Base-by-base conservation (phyloP, 2,113 vertebrate species). In the Pholis gunnellus region DNA sequence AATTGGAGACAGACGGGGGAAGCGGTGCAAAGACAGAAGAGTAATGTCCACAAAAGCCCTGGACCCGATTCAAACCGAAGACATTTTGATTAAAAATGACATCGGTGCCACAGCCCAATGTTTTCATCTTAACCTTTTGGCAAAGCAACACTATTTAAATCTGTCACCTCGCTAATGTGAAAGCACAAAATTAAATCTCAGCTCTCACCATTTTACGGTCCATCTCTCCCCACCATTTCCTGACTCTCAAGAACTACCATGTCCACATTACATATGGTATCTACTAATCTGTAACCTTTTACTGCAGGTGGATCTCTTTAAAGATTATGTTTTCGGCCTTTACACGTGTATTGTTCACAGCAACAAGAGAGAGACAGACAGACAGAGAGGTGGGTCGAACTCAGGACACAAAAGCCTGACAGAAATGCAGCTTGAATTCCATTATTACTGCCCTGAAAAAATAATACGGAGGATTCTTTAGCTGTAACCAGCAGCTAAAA, bases 201-300 rank as follows among this genome's bases (percentile, higher is more conserved):
- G 34, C 57, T 70, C 14, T 10, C 2, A 54, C 4, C 40, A 42
- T 65, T 70, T 40, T 27, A n/a, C 44, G 31, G 50, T 34, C 20
- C 60, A 68, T 38, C 27, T 54, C 52, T 52, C 13, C 15, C 25
- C 42, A 17, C 63, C 50, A 31, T 78, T 77, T 44, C 74, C 71
- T 9, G 25, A 66, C 67, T 77, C 77, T 61, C 61, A 54, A 38
- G 36, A 63, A 69, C 50, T 42, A 40, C 31, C 15, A 29, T 1
- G n/a, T 66, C 65, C 42, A 69, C 73, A 81, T 69, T 38, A 68
- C 48, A 64, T 25, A 34, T 3, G 8, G 6, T 15, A 60, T 63
- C 59, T 78, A 46, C 69, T 81, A 77, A 81, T 83, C 40, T 59
- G 46, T 22, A 60, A 83, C 72, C 63, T 73, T 67, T 73, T 27